Evolutionary conservation across 2,888 invertebrate species (phyloP).

Genomic region (Glaucopsyche alexis): DNA sequence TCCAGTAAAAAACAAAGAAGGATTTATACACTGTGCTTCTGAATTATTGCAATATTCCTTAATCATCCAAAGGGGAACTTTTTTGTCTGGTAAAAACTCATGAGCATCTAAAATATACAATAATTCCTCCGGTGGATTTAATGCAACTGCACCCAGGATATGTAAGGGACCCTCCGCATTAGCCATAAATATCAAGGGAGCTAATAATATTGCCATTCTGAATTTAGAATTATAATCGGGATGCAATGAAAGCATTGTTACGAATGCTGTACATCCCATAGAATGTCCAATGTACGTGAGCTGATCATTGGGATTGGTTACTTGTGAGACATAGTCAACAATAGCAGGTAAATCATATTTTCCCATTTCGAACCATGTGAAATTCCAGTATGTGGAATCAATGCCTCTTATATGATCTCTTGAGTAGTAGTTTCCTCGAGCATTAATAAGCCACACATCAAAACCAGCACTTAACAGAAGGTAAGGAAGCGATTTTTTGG

Average conservation of each 20-base stretch:
- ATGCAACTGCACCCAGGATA: conserved; percentile 45
- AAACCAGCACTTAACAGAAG: conserved; percentile 77
- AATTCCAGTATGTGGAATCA: conserved; percentile 56
- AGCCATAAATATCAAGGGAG: conserved; percentile 57
- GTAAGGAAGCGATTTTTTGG: conserved; percentile 60
- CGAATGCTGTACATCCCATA: conserved; percentile 61
- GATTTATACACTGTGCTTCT: conserved; percentile 55
- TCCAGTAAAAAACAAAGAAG: conserved; percentile 59
- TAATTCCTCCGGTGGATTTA: conserved; percentile 45
- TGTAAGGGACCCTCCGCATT: conserved; percentile 53
- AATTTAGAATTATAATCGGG: conserved; percentile 56
- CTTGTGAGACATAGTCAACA: conserved; percentile 54
- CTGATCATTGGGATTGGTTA: conserved; percentile 47
- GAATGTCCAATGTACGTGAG: conserved; percentile 65
- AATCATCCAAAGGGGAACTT: conserved; percentile 52
- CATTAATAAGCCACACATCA: conserved; percentile 81
- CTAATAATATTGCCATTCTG: conserved; percentile 56
- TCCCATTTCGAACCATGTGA: conserved; percentile 65
- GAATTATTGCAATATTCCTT: conserved; percentile 52
- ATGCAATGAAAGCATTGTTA: conserved; percentile 54
- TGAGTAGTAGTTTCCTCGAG: conserved; percentile 65
- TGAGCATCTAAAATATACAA: conserved; percentile 49
- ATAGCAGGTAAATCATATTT: conserved; percentile 56
- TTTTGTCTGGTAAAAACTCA: conserved; percentile 55
- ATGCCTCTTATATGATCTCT: conserved; percentile 50